A percentile compares a stretch with the other conserved stretches of the same genome.
Evolutionary conservation across 2,888 invertebrate genomes (phyloP).

Genomic region (Octonoba sinensis): DNA sequence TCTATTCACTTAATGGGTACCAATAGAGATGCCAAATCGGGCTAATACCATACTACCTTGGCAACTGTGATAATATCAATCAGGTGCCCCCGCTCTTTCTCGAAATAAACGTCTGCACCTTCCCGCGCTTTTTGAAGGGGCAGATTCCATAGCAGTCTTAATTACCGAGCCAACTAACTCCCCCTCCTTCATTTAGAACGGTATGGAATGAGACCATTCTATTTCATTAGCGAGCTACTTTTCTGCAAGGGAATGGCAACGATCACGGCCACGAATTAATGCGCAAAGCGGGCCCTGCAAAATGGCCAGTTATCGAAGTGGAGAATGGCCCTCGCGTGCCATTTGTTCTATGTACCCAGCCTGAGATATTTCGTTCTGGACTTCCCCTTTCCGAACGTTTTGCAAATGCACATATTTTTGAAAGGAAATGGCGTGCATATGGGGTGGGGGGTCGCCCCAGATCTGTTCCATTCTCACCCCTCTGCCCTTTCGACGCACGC

Average conservation of each 20-base stretch:
- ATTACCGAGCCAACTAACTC: conserved; percentile 22
- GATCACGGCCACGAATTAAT: conserved; percentile 42
- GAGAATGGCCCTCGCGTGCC: conserved; percentile 17
- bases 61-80: conserved; percentile 34
- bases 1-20: no score
- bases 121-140: no score
- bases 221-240: conserved; percentile 37
- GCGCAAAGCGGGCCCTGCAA: conserved; percentile 20
- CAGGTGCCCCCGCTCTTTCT: conserved; percentile 2
- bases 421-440: conserved; percentile 32
- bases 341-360: conserved; percentile 33
- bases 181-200: conserved; percentile 19
- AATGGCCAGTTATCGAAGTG: conserved; percentile 53
- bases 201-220: conserved; percentile 32
- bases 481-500: background rate
- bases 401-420: conserved; percentile 51
- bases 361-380: conserved; percentile 27
- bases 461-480: conserved; percentile 1
- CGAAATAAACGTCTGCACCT: conserved; percentile 26
- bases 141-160: conserved; percentile 9
- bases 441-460: conserved; percentile 13
- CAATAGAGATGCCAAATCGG: no score
- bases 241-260: background rate
- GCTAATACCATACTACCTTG: background rate
- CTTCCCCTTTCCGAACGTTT: conserved; percentile 54